Evolutionary conservation across 1,140 invertebrate species (phyloP), one percentile per base, ranked within the genome.

Genomic region (Panagrolaimus sp.): DNA sequence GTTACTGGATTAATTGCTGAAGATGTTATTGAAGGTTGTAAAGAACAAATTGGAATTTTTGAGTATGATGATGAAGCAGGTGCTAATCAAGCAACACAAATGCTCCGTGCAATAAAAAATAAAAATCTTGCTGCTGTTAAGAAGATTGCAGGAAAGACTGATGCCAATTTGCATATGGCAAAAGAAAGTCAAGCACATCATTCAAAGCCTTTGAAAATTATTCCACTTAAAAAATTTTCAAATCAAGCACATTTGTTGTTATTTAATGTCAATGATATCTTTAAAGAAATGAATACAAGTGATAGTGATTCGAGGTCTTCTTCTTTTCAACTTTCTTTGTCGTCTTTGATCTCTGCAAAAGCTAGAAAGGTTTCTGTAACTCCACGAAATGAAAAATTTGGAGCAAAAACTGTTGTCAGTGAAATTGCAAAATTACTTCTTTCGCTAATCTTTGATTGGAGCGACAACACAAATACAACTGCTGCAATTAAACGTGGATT

Each of bases 201-300:
- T 27, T 88, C 90, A 38, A 89, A 89, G 27, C 91, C 92, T 0
- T 85, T 96, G 25, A 89, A 92, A 75, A 91, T 98, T 63, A 93
- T 98, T 84, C 92, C 93, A 1, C 88, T 97, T 65, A 85, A 91
- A 63, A 93, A 93, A 63, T 96, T 96, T 84, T 90, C 91, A 4
- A 91, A 92, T 83, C 93, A 98, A 83, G 91, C 92, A 80, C 95
- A 98, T 80, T 93, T 98, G 65, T 84, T 98, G 16, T 96, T 96
- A 86, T 98, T 98, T 85, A 94, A 98, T 84, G 93, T 97, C 77
- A 95, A 98, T 85, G 91, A 93, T 43, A 84, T 98, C 5, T 95
- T 98, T 77, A 89, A 90, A n/a, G 77, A 76, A 20, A 53, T 76
- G 25, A 63, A 78, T 13, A 25, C 43, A 9, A 16, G 72, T 13